Evolutionary conservation across 2,888 invertebrate genomes (phyloP), one percentile per base, ranked within the genome.

Genomic region (Tetanocera ferruginea): DNA sequence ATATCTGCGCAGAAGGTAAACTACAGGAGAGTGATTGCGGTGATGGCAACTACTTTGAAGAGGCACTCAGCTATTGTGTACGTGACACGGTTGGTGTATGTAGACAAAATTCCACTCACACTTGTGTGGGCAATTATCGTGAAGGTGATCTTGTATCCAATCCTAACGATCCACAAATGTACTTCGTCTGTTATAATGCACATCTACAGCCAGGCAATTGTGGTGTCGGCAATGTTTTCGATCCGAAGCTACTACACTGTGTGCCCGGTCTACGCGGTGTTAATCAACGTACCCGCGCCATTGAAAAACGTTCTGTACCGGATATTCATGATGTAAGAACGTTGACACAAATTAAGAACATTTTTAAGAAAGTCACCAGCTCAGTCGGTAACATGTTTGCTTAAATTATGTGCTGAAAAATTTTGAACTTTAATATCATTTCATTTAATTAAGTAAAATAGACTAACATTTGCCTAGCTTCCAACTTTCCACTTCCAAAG

Each of bases 1-100:
- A 81, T 55, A 76, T 82, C n/a, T 86, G 86, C 67, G 67, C 49
- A 6, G 69, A 79, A 49, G 81, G 82, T 5, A 23, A 72, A 8
- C 72, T 85, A 11, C 76, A 81, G 9, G 80, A 82, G 66, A 79
- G 80, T 1, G 81, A 82, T 73, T 86, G 86, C 74, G 83, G 81
- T 31, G 55, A 37, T 5, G 83, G 81, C 34, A 71, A 82, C 57
- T 82, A 82, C 14, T 87, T 85, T 55, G 78, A 85, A 71, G 79
- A 67, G 6, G 43, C 73, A 9, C 76, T 80, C 0, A 78, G 78
- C 3, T 60, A 72, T 5, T 88, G 88, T 67, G 81, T 78, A 28
- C 79, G 78, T 2, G 88, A 88, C 37, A 80, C 70, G 5, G 69
- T 76, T 52, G 77, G 77, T 2, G 62, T 75, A 3, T 83, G 83